Conservation (phyloP, 2,888 invertebrate genomes). For the Chymomyza fuscimana region DNA sequence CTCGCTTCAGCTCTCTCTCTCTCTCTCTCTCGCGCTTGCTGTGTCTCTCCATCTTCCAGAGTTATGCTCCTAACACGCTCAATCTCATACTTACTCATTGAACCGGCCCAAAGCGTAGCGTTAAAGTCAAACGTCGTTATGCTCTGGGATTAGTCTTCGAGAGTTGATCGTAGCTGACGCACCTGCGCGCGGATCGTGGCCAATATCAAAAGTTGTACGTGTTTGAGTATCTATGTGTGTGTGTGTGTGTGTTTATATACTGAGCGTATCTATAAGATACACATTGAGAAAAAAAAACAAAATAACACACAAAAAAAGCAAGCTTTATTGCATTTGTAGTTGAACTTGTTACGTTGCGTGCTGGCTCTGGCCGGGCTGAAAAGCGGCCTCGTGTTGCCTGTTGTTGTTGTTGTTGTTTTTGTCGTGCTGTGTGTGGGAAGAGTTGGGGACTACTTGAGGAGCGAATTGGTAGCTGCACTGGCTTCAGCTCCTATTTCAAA, state of each 20-base stretch:
- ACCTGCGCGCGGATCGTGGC: constrained; percentile 76
- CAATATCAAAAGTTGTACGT: constrained; percentile 39
- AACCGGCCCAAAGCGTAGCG: constrained; percentile 48
- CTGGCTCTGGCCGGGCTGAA: constrained; percentile 36
- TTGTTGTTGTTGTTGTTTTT: constrained; percentile 14
- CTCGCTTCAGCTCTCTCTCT: constrained; percentile 18
- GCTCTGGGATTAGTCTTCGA: constrained; percentile 78
- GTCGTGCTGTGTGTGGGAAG: constrained; percentile 77
- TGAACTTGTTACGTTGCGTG: constrained; percentile 66
- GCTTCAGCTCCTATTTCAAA: constrained; percentile 80
- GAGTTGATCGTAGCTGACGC: constrained; percentile 79
- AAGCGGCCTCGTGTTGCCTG: constrained; percentile 42
- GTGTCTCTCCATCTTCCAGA: neutral
- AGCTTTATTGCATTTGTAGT: constrained; percentile 45
- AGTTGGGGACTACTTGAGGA: constrained; percentile 80
- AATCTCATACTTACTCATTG: constrained; percentile 40
- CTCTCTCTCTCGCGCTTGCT: neutral
- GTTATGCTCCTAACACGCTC: neutral
- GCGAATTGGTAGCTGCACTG: constrained; percentile 80
- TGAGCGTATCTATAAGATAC: constrained; percentile 34
- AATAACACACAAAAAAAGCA: constrained; percentile 30
- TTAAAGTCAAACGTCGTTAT: constrained; percentile 21
- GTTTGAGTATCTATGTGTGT: no score
- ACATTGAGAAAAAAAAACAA: constrained; percentile 9
- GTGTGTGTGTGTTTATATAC: constrained; percentile 24